A percentile compares a stretch with the other conserved stretches of the same genome.
Evolutionary conservation across 2,888 invertebrate genomes (phyloP).

Genomic region (Eretmocerus hayati): DNA sequence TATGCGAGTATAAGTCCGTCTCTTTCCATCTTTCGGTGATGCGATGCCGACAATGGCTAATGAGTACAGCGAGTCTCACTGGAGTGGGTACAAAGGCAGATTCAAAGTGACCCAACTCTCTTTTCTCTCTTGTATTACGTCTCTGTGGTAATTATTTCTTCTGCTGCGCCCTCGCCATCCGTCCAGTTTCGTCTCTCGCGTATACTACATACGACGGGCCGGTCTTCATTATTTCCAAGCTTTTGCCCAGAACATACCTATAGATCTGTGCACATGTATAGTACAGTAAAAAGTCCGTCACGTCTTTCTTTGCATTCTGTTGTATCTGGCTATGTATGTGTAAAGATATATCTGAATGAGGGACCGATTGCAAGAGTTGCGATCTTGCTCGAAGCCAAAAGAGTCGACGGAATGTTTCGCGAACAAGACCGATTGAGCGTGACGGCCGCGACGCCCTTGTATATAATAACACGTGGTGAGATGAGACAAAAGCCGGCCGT

Average conservation of each 20-base stretch:
- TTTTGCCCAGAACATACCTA: too few relatives aligned
- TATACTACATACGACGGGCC: not conserved
- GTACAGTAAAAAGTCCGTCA: not conserved
- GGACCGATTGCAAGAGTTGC: too few relatives aligned
- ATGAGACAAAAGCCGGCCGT: conserved; percentile 21
- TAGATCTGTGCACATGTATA: conserved; percentile 15
- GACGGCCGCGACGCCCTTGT: conserved; percentile 11
- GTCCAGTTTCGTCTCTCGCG: not conserved
- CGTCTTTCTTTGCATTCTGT: not conserved
- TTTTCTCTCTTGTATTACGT: too few relatives aligned
- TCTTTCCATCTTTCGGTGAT: conserved; percentile 4
- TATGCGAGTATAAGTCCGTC: not conserved
- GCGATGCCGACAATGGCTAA: conserved; percentile 18
- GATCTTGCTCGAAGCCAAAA: conserved; percentile 17
- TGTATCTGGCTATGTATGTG: too few relatives aligned
- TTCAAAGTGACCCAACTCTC: conserved; percentile 23
- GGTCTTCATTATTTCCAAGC: not conserved
- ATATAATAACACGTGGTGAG: not conserved
- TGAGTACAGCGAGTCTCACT: conserved; percentile 18
- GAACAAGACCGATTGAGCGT: conserved; percentile 23
- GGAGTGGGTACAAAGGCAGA: conserved; percentile 12
- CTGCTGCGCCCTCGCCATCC: not conserved
- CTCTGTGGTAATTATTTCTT: conserved; percentile 19
- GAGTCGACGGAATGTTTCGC: conserved; percentile 19
- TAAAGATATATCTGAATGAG: too few relatives aligned